Evolutionary conservation across 2,888 invertebrate genomes (phyloP).

Genomic region (Strigamia maritima): DNA sequence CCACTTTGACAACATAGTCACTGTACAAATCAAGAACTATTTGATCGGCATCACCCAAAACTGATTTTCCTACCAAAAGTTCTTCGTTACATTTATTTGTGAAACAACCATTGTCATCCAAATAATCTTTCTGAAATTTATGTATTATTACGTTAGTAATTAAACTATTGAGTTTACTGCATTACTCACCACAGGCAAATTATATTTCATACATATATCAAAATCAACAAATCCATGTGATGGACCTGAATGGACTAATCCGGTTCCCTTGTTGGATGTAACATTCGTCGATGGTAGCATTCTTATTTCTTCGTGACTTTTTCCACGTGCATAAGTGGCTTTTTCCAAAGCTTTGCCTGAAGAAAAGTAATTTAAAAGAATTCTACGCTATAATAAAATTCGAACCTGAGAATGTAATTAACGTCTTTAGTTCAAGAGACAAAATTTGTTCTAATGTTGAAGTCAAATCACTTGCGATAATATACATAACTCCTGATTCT

Average conservation of each 20-base stretch:
- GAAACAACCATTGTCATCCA: slow-evolving; percentile 78
- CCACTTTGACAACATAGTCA: slow-evolving; percentile 62
- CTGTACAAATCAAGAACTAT: slow-evolving; percentile 61
- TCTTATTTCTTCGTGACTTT: slow-evolving; percentile 59
- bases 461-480: slow-evolving; percentile 47
- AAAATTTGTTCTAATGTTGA: slow-evolving; percentile 40
- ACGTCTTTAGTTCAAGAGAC: not conserved
- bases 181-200: slow-evolving; percentile 63
- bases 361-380: not conserved
- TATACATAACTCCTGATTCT: slow-evolving; percentile 44
- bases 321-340: slow-evolving; percentile 67
- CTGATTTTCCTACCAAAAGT: slow-evolving; percentile 64
- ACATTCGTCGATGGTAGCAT: slow-evolving; percentile 76
- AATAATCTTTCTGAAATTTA: slow-evolving; percentile 63
- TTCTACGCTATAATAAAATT: slow-evolving; percentile 37
- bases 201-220: slow-evolving; percentile 62
- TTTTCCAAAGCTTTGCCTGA: slow-evolving; percentile 56
- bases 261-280: slow-evolving; percentile 79
- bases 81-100: slow-evolving; percentile 59
- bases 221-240: slow-evolving; percentile 97
- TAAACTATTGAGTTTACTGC: not conserved
- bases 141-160: not conserved
- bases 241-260: slow-evolving; percentile 93
- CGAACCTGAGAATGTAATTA: not conserved
- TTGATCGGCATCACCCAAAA: slow-evolving; percentile 67